Conservation (phyloP, 2,797 vertebrate genomes). For the Pelochelys cantorii region DNA sequence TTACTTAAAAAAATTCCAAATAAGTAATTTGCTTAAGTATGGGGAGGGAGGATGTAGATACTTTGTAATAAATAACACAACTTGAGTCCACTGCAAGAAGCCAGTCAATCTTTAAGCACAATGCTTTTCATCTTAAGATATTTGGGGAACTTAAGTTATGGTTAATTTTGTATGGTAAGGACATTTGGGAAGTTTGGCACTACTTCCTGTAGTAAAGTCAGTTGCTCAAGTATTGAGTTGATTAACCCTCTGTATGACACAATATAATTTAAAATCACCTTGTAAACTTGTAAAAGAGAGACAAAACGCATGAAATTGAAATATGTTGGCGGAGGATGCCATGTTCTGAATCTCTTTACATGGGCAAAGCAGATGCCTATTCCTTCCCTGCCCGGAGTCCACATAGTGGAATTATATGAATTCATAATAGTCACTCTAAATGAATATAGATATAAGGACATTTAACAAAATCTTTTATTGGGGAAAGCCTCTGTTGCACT, state of each 20-base stretch:
- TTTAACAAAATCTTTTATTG: rapidly evolving
- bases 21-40: neutral
- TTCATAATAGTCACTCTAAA: neutral
- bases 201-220: neutral
- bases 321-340: neutral
- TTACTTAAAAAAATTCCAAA: neutral
- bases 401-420: neutral
- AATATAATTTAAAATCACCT: neutral
- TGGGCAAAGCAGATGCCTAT: neutral
- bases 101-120: neutral
- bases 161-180: neutral
- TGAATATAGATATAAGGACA: neutral
- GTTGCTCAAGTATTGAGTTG: neutral
- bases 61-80: neutral
- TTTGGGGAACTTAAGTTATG: constrained; percentile 12
- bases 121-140: constrained; percentile 19
- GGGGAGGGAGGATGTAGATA: constrained; percentile 41
- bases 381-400: rapidly evolving
- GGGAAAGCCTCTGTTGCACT: neutral
- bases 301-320: neutral
- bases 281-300: neutral
- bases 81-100: neutral
- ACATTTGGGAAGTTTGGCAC: neutral
- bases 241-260: neutral
- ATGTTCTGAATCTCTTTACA: neutral